phyloP scores from a whole-genome alignment of 2,888 invertebrate genomes.

The Ormyrus rosae region DNA sequence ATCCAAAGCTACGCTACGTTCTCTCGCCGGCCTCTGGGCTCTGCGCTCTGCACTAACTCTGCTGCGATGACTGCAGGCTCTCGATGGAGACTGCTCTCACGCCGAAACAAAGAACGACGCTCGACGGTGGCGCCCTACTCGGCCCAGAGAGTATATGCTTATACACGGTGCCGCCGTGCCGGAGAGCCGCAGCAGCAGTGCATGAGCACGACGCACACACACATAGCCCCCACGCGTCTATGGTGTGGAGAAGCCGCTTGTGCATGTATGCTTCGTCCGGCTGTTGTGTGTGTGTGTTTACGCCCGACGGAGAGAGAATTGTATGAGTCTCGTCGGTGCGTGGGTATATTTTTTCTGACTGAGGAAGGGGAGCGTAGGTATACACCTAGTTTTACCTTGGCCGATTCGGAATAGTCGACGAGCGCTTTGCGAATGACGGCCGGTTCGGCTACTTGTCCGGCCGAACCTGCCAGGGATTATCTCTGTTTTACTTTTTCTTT shows the following conservation, averaged over 20 bases:
- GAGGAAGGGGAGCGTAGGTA: conserved; percentile 8
- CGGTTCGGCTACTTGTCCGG: conserved; percentile 23
- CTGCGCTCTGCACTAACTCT: neutral
- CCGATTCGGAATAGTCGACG: conserved; percentile 39
- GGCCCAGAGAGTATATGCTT: neutral
- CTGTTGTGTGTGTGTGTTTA: neutral
- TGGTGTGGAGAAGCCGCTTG: neutral
- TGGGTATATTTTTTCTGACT: neutral
- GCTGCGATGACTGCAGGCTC: conserved; percentile 12
- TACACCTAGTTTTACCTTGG: conserved; percentile 49
- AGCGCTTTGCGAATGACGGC: conserved; percentile 48
- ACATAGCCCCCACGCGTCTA: neutral
- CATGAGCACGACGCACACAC: neutral
- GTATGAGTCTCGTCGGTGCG: neutral
- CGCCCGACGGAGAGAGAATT: too few species aligned
- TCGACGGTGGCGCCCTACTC: conserved; percentile 64
- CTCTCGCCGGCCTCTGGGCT: conserved; percentile 14
- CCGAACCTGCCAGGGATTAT: conserved; percentile 22
- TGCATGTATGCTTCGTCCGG: neutral
- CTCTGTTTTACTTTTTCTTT: neutral
- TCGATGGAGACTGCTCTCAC: conserved; percentile 52
- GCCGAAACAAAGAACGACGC: conserved; percentile 74
- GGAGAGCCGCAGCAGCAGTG: conserved; percentile 3
- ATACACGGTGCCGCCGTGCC: neutral
- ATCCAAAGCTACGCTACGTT: neutral